A percentile compares a stretch with the other conserved stretches of the same genome.
These are phyloP conservation scores for Stegodyphus mimosarum DNA, from an alignment of 1,140 invertebrate species.

Conservation along the genomic window DNA sequence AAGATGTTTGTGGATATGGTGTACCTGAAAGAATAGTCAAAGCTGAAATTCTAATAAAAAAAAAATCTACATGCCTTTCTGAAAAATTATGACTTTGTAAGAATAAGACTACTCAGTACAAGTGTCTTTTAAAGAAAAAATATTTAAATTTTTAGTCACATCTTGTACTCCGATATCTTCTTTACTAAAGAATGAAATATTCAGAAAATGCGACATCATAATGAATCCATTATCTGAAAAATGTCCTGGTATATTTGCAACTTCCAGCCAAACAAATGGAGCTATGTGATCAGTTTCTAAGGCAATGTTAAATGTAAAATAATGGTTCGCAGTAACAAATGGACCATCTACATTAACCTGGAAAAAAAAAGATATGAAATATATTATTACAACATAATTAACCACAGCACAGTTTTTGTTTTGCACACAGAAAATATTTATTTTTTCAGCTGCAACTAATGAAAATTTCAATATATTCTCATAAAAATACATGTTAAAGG, in stretches of 20 bases:
- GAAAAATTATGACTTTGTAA: too few relatives aligned
- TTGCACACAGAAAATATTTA: too few relatives aligned
- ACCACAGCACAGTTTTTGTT: too few relatives aligned
- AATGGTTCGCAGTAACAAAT: background rate
- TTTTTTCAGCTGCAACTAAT: too few relatives aligned
- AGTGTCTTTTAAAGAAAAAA: conserved; percentile 66
- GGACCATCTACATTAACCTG: background rate
- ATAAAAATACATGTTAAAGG: too few relatives aligned
- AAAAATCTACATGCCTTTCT: too few relatives aligned
- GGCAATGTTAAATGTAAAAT: conserved; percentile 62
- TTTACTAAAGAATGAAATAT: conserved; percentile 66
- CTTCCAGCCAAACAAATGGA: conserved; percentile 77
- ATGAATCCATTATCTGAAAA: conserved; percentile 79
- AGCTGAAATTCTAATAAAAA: too few relatives aligned
- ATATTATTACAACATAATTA: too few relatives aligned
- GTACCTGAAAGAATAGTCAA: too few relatives aligned
- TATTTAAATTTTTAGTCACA: conserved; percentile 63
- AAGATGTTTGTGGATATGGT: too few relatives aligned
- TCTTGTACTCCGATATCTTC: conserved; percentile 59
- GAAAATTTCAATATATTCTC: too few relatives aligned
- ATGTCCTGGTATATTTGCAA: conserved; percentile 68
- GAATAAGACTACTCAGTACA: conserved; percentile 2
- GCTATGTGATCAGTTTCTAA: conserved; percentile 71
- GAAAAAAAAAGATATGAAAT: conserved; percentile 1
- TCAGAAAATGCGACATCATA: conserved; percentile 63